Conservation (phyloP, 1,140 invertebrate genomes). For the Pomacea maculata region DNA sequence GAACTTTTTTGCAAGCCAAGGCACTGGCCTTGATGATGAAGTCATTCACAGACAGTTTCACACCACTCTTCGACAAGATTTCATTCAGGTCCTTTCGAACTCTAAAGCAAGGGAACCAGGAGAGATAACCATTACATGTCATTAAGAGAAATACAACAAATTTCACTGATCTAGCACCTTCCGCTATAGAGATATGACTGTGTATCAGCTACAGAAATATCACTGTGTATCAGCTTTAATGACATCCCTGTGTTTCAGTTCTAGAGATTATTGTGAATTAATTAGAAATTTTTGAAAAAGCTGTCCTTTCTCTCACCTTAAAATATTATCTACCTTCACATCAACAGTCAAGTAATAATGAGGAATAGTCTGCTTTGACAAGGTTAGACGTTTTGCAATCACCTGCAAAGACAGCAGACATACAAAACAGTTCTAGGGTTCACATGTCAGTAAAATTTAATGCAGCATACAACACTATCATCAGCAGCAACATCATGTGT, state of each 20-base stretch:
- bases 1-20: constrained; percentile 89
- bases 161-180: neutral
- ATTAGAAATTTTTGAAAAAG: neutral
- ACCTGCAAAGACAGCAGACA: constrained; percentile 42
- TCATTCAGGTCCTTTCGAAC: constrained; percentile 81
- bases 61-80: constrained; percentile 80
- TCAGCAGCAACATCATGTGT: no score
- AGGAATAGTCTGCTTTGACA: constrained; percentile 93
- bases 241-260: no score
- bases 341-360: constrained; percentile 96
- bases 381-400: constrained; percentile 87
- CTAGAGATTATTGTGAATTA: no score
- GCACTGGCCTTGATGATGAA: constrained; percentile 97
- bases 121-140: neutral
- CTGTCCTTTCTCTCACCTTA: constrained; percentile 64
- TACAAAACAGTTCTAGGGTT: no score
- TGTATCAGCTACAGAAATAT: no score
- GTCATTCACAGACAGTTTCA: constrained; percentile 95
- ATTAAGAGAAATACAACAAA: neutral
- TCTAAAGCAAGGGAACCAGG: constrained; percentile 56
- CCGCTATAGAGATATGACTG: no score
- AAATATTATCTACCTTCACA: constrained; percentile 82
- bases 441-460: no score
- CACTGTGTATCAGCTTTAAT: no score
- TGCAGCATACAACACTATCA: no score